Percentiles rank a stretch among this genome's conserved stretches.
Evolutionary conservation across 2,888 invertebrate species (phyloP).

Genomic region (Ctena decussata): DNA sequence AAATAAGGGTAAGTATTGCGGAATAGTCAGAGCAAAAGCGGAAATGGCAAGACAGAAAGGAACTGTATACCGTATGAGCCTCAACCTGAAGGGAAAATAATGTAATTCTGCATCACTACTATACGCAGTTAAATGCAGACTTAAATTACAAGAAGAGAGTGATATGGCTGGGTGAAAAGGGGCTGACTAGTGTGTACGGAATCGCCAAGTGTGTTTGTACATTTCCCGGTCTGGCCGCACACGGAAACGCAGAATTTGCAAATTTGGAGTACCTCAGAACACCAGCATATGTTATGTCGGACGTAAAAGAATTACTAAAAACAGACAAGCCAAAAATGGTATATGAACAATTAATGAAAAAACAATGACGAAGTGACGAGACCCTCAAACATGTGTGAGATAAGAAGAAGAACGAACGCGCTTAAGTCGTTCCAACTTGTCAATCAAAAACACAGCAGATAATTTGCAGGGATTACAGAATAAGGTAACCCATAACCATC

Average conservation of each 20-base stretch:
- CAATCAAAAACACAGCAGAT: too few species aligned
- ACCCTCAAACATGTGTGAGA: not conserved
- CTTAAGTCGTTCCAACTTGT: too few species aligned
- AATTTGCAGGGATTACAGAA: too few species aligned
- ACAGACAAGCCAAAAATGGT: too few species aligned
- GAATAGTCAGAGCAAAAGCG: not conserved
- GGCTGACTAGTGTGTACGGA: not conserved
- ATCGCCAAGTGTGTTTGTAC: slow-evolving; percentile 22
- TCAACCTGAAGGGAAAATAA: too few species aligned
- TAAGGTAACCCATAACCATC: too few species aligned
- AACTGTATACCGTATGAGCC: too few species aligned
- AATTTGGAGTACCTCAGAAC: slow-evolving; percentile 19
- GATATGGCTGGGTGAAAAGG: not conserved
- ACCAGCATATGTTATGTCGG: slow-evolving; percentile 22
- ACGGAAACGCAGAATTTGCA: slow-evolving; percentile 21
- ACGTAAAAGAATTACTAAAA: slow-evolving; percentile 10
- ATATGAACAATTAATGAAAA: not conserved
- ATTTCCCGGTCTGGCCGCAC: slow-evolving; percentile 17
- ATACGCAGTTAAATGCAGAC: too few species aligned
- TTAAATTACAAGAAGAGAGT: not conserved
- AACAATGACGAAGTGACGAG: slow-evolving; percentile 30
- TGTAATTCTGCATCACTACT: too few species aligned
- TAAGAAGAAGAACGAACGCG: too few species aligned
- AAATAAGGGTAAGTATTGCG: not conserved
- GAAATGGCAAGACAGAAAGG: too few species aligned